Evolutionary conservation across 2,113 vertebrate species (phyloP).

Genomic region (Solea senegalensis): DNA sequence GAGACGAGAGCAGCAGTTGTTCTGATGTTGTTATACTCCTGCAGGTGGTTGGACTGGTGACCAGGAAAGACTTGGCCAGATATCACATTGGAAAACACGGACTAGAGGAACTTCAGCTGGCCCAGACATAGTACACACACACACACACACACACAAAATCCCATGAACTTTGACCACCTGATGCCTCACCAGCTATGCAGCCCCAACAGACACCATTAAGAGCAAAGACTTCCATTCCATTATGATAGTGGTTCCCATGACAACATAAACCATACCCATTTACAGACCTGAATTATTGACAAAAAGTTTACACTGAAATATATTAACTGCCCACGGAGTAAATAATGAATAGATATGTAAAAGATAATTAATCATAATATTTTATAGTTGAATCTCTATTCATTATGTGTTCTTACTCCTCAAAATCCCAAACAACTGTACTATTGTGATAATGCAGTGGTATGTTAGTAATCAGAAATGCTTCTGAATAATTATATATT

Average conservation of each 20-base stretch:
- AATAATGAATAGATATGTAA: not conserved
- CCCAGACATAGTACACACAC: constrained; percentile 87
- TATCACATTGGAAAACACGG: constrained; percentile 95
- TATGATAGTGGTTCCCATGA: constrained; percentile 2
- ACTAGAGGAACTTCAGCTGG: constrained; percentile 92
- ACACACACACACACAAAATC: constrained; percentile 6
- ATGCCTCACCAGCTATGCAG: constrained; percentile 58
- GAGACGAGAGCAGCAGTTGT: not conserved
- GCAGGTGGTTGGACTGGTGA: constrained; percentile 95
- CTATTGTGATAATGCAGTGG: not conserved
- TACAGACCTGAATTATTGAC: not conserved
- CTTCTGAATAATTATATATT: not conserved
- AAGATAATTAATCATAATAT: not conserved
- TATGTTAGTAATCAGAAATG: not conserved
- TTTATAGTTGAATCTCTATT: not conserved
- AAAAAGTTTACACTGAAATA: not conserved
- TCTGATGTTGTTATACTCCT: not conserved
- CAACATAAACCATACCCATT: not conserved
- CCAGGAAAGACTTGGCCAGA: constrained; percentile 94
- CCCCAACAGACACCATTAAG: not conserved
- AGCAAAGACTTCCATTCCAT: not conserved
- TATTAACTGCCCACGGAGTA: not conserved
- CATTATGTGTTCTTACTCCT: not conserved
- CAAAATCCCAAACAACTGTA: not conserved
- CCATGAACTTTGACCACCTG: constrained; percentile 46